A percentile compares a stretch with the other conserved stretches of the same genome.
Evolutionary conservation across 2,797 vertebrate species (phyloP).

Genomic region (Ficedula albicollis): DNA sequence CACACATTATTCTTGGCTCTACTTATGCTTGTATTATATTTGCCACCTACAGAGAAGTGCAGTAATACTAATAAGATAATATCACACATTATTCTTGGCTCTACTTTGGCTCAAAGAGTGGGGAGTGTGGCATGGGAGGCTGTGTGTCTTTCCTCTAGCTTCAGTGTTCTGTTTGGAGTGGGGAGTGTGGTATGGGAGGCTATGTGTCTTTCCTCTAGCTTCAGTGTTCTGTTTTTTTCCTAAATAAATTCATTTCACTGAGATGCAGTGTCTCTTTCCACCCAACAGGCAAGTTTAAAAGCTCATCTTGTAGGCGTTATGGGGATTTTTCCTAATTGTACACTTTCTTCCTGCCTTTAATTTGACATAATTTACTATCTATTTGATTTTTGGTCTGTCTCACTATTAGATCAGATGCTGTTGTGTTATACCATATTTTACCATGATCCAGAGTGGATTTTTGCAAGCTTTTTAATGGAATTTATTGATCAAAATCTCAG

Average conservation of each 20-base stretch:
- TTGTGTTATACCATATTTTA: neutral
- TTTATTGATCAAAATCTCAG: neutral
- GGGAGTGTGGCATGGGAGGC: too few species aligned
- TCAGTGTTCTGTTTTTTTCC: neutral
- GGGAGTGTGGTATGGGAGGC: too few species aligned
- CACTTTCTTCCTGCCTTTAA: neutral
- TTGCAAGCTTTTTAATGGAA: neutral
- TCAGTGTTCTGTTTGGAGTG: neutral
- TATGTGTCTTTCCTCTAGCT: neutral
- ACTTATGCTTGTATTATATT: constrained; percentile 5
- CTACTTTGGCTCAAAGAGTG: neutral
- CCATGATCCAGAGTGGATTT: neutral
- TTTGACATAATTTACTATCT: neutral
- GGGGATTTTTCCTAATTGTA: neutral
- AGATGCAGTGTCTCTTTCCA: neutral
- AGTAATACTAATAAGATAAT: constrained; percentile 14
- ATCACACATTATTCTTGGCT: constrained; percentile 33
- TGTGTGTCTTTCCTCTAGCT: neutral
- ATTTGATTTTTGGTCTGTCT: neutral
- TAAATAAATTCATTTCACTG: neutral
- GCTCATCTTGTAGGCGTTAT: neutral
- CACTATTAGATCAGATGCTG: neutral
- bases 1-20: constrained; percentile 25
- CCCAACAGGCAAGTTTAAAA: neutral
- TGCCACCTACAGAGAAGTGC: neutral